Conservation (phyloP, 1,140 invertebrate genomes). For the Piezodorus guildinii region DNA sequence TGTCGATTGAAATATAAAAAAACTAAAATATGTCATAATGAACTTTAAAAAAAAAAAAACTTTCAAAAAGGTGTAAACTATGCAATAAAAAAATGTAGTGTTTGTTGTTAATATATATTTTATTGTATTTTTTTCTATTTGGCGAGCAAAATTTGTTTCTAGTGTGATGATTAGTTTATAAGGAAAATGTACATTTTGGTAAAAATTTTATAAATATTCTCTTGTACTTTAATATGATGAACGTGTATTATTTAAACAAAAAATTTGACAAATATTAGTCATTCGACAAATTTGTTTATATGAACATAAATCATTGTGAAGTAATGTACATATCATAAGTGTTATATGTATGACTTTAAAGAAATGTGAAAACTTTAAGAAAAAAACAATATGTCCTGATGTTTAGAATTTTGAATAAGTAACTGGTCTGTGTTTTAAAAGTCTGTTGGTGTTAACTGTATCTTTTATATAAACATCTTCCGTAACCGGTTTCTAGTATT, state of each 20-base stretch:
- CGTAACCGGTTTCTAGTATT: no score
- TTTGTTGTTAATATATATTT: neutral
- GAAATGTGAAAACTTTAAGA: no score
- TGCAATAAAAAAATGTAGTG: constrained; percentile 10
- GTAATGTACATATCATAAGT: constrained; percentile 17
- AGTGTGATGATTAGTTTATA: constrained; percentile 11
- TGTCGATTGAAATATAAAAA: constrained; percentile 7
- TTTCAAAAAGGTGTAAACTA: constrained; percentile 4
- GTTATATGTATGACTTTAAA: neutral
- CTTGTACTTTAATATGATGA: constrained; percentile 11
- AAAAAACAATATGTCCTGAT: no score
- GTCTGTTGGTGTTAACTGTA: no score
- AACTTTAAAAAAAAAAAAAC: neutral
- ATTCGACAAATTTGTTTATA: constrained; percentile 10
- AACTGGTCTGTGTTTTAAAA: no score
- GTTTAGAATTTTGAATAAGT: no score
- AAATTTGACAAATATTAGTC: constrained; percentile 11
- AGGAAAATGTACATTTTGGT: constrained; percentile 1
- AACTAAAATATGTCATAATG: neutral
- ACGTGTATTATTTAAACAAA: neutral
- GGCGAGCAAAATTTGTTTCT: constrained; percentile 4
- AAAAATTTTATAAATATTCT: neutral
- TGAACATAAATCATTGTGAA: constrained; percentile 12
- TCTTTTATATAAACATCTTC: no score
- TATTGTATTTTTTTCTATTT: constrained; percentile 1